Evolutionary conservation across 2,113 vertebrate genomes (phyloP).

Genomic region (Andinoacara biseriatus): DNA sequence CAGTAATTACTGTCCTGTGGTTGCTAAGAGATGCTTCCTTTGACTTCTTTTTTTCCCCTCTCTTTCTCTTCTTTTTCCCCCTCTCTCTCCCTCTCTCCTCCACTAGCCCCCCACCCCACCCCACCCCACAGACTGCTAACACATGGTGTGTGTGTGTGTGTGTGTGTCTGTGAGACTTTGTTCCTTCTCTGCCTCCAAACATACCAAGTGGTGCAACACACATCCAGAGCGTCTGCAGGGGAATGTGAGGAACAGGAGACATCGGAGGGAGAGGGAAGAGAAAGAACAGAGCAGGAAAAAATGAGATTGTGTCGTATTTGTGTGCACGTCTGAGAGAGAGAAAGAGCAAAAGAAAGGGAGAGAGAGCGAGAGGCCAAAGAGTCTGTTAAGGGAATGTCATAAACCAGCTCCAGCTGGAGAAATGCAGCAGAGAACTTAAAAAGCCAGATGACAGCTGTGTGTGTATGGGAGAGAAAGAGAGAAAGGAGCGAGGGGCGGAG

Average conservation of each 20-base stretch:
- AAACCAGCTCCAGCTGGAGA: conserved; percentile 91
- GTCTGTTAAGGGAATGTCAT: conserved; percentile 88
- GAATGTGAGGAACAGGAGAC: conserved; percentile 70
- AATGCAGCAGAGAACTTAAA: conserved; percentile 86
- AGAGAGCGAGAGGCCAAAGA: conserved; percentile 77
- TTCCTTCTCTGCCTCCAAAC: conserved; percentile 61
- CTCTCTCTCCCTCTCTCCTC: conserved; percentile 2
- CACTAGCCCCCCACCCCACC: neutral
- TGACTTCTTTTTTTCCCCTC: conserved; percentile 71
- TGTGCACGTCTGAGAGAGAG: conserved; percentile 31
- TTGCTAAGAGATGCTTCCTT: conserved; percentile 92
- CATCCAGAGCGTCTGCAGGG: conserved; percentile 60
- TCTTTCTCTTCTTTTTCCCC: conserved; percentile 1
- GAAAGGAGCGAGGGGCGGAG: conserved; percentile 47
- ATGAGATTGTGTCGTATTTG: conserved; percentile 55
- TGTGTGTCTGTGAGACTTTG: conserved; percentile 46
- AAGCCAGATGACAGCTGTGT: conserved; percentile 90
- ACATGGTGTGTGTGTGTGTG: conserved; percentile 60
- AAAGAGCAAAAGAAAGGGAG: conserved; percentile 37
- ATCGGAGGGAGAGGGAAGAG: conserved; percentile 59
- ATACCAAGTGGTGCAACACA: conserved; percentile 60
- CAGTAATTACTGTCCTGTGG: conserved; percentile 94
- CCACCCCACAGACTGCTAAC: conserved; percentile 60
- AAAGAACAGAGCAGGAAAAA: conserved; percentile 75
- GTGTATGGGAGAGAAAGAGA: conserved; percentile 68